Evolutionary conservation across 2,797 vertebrate species (phyloP).

Genomic region (Champsocephalus gunnari): DNA sequence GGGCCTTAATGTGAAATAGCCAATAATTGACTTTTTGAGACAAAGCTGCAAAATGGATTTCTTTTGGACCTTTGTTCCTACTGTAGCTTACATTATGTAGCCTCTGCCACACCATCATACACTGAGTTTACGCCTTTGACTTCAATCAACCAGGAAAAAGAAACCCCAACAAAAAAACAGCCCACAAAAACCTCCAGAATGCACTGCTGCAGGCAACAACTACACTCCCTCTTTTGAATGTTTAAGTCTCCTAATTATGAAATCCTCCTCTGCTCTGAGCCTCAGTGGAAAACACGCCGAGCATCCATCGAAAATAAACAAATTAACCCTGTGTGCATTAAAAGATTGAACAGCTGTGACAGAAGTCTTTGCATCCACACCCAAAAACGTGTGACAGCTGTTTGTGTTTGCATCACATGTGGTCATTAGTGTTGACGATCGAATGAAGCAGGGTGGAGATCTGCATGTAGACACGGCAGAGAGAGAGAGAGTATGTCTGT

Average conservation of each 20-base stretch:
- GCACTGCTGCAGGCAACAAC: conserved; percentile 28
- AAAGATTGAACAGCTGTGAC: conserved; percentile 38
- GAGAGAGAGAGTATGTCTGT: conserved; percentile 24
- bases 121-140: background rate
- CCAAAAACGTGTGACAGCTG: conserved; percentile 50
- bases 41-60: background rate
- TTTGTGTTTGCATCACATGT: conserved; percentile 38
- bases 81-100: background rate
- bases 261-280: conserved; percentile 33
- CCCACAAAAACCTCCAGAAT: conserved; percentile 25
- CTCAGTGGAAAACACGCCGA: conserved; percentile 44
- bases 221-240: conserved; percentile 30
- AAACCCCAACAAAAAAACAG: conserved; percentile 19
- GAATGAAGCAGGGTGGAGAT: conserved; percentile 17
- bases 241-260: conserved; percentile 42
- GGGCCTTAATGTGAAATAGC: background rate
- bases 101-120: background rate
- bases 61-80: background rate
- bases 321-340: conserved; percentile 25
- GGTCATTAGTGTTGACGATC: conserved; percentile 38
- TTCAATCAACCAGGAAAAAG: conserved; percentile 4
- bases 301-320: conserved; percentile 30
- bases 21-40: background rate
- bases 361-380: conserved; percentile 31
- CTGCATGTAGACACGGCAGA: conserved; percentile 3